phyloP scores from a whole-genome alignment of 1,140 invertebrate species.

The Pollicipes pollicipes region DNA sequence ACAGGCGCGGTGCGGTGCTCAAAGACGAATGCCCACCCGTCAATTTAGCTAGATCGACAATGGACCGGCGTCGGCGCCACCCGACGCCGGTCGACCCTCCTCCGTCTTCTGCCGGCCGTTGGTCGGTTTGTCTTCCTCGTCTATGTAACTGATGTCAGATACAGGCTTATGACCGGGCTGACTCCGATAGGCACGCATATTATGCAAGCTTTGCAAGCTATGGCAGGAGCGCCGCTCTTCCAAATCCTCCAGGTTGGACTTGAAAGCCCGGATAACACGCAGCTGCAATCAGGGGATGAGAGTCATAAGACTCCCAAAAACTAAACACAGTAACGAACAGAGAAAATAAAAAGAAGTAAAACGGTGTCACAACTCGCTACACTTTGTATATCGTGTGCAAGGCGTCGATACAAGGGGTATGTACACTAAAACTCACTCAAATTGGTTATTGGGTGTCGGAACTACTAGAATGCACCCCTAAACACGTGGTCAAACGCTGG shows the following conservation, averaged over 20 bases:
- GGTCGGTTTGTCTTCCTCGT: constrained; percentile 47
- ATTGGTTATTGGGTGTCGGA: no score
- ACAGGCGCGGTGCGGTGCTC: constrained; percentile 4
- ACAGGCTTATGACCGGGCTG: constrained; percentile 55
- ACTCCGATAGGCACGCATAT: constrained; percentile 59
- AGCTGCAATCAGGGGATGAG: constrained; percentile 63
- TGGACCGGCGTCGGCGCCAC: constrained; percentile 9
- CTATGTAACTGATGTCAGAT: constrained; percentile 79
- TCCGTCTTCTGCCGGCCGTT: constrained; percentile 14
- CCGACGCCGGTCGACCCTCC: neutral
- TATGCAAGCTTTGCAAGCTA: constrained; percentile 91
- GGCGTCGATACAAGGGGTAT: no score
- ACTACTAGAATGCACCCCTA: no score
- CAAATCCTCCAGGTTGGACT: constrained; percentile 96
- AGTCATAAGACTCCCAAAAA: constrained; percentile 21
- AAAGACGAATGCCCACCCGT: constrained; percentile 5
- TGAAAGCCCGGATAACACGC: constrained; percentile 99
- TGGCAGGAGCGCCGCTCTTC: constrained; percentile 95
- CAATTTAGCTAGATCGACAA: constrained; percentile 5
- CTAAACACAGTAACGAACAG: constrained; percentile 17
- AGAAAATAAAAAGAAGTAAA: constrained; percentile 17
- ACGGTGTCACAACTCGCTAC: constrained; percentile 13
- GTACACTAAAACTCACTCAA: no score
- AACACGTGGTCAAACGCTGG: no score
- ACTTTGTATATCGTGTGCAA: no score